These are phyloP conservation scores for Dicaeum eximium DNA, from an alignment of 2,113 vertebrate species.

Conservation along the genomic window DNA sequence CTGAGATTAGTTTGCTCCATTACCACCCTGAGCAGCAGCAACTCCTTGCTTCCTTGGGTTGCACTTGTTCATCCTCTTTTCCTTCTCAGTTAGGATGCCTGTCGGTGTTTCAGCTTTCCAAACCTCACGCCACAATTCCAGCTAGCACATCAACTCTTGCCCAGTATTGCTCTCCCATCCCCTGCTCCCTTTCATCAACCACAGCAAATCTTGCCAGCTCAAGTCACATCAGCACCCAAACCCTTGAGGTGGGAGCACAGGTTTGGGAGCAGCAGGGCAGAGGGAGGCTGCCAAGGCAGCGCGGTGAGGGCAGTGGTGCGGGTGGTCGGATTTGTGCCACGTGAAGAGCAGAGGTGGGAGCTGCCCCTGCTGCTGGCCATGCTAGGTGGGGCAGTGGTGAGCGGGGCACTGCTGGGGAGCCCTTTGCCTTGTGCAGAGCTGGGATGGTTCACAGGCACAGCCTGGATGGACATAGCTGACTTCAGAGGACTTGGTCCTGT, in stretches of 20 bases:
- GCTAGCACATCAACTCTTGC: not conserved
- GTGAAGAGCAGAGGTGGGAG: not conserved
- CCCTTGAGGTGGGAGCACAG: not conserved
- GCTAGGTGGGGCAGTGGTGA: not conserved
- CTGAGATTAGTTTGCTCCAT: not conserved
- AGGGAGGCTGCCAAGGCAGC: not conserved
- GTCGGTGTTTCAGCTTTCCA: not conserved
- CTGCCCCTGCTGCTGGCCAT: accelerated
- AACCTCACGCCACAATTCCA: accelerated
- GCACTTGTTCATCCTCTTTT: not conserved
- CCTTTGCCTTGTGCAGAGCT: not conserved
- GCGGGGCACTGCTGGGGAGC: not conserved
- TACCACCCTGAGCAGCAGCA: not conserved
- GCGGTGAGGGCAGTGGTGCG: accelerated
- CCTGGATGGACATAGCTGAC: conserved; percentile 11
- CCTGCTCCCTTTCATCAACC: not conserved
- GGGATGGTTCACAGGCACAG: conserved; percentile 3
- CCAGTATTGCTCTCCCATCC: not conserved
- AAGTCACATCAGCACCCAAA: not conserved
- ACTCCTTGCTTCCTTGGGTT: not conserved
- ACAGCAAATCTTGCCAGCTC: not conserved
- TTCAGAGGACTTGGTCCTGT: conserved; percentile 19
- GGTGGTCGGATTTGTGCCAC: accelerated
- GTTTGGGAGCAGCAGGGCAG: not conserved
- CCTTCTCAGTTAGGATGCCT: not conserved